Evolutionary conservation across 2,113 vertebrate species (phyloP), one percentile per base, ranked within the genome.

Genomic region (Mormoops blainvillei): DNA sequence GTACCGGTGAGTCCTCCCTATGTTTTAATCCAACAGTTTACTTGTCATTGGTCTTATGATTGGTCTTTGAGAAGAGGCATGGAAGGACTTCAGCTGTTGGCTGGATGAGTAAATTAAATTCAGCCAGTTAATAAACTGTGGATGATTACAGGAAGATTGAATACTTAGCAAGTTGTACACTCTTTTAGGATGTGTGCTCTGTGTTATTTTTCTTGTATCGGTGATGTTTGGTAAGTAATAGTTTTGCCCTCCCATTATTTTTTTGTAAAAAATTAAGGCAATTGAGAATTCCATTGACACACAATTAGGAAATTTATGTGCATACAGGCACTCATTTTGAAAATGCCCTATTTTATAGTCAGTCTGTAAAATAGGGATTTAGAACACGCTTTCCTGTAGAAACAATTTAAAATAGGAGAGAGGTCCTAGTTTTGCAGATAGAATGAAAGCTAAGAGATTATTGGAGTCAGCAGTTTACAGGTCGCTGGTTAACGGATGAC

Each of bases 221-320:
- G 20, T 90, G 41, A 11, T 67, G 3, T 74, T 90, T 93, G 58
- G 26, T 70, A 90, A 65, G 85, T 93, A 61, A 48, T 83, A 68
- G 15, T 71, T 86, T 74, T 63, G 36, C 50, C n/a, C 19, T 74
- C n/a, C 43, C 36, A 20, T 89, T 33, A 14, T 41, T 88, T 70
- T 43, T 95, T 93, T 65, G 19, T 88, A 70, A 88, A 56, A 74
- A 87, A 94, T 86, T 86, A 89, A 45, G 38, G 52, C 50, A 89
- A 15, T 81, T 82, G 88, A 65, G 41, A 83, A 45, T 76, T 82
- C 36, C n/a, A 82, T 16, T 94, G 45, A 63, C 13, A 33, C 43
- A 70, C 18, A 33, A 15, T 45, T 73, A 85, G 45, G 71, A 89
- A 67, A 80, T 95, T 61, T 63, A 45, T 52, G 19, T 76, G 58